Evolutionary conservation across 2,797 vertebrate genomes (phyloP), one percentile per base, ranked within the genome.

Genomic region (Chaetophractus vellerosus): DNA sequence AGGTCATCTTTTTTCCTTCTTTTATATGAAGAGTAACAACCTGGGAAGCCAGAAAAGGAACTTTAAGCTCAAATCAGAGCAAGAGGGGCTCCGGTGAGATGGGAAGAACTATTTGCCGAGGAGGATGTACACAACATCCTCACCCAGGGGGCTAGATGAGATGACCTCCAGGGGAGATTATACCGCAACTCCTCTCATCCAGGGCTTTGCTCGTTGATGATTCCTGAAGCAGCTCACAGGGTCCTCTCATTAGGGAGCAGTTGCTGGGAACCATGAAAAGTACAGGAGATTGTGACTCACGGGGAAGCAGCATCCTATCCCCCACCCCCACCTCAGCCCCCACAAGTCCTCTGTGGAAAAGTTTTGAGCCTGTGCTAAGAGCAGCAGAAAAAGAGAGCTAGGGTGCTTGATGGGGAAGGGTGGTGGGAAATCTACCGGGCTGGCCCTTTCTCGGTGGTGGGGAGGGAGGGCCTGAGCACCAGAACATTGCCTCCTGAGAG

Each of bases 211-310:
- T 4, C 66, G 55, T 41, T 5, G 69, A 38, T 19, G 79, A 69
- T 59, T 21, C 6, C 2, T 68, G 45, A 76, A 68, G 63, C 38
- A 28, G 50, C 72, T 92, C 57, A 14, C 52, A 9, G 72, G 38
- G 63, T 81, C 55, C 50, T 91, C 74, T 95, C 74, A 83, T 90
- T 76, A 92, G 64, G 76, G 69, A 91, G 57, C 83, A 59, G 31
- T 85, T 97, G 88, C 96, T 97, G 96, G 95, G 96, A 97, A 96
- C 63, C 83, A 75, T 92, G 93, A 96, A 72, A 94, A 94, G 68
- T 86, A 85, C 90, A 86, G 96, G 97, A 95, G 78, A 86, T 76
- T 96, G 78, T 97, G 97, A 97, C 92, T 97, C 97, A 97, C 75
- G 50, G 86, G 81, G 88, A 85, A 96, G 95, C 55, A 72, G 97